Percentiles rank a stretch among this genome's conserved stretches.
These are phyloP conservation scores for Cantharis lateralis DNA, from an alignment of 2,888 invertebrate species.

Conservation along the genomic window DNA sequence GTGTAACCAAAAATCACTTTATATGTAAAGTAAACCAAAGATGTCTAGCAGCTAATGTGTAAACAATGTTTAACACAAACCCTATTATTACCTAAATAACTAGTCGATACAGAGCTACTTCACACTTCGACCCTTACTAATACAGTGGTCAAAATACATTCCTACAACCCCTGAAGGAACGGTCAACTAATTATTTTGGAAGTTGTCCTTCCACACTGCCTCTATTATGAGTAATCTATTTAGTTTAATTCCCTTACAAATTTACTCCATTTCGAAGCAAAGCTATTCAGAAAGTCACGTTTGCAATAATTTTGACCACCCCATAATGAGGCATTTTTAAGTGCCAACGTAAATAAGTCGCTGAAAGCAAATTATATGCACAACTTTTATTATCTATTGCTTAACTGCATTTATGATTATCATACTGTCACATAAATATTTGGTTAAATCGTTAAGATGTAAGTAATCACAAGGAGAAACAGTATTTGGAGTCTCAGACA, in stretches of 20 bases:
- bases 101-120: conserved; percentile 40
- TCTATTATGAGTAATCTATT: neutral
- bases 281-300: neutral
- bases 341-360: neutral
- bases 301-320: neutral
- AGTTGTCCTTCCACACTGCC: conserved; percentile 7
- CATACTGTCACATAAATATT: conserved; percentile 34
- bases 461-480: conserved; percentile 39
- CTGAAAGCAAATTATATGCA: neutral
- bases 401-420: conserved; percentile 22
- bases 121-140: conserved; percentile 36
- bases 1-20: neutral
- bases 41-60: conserved; percentile 37
- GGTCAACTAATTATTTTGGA: conserved; percentile 31
- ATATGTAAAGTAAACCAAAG: conserved; percentile 33
- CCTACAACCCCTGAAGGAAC: conserved; percentile 32
- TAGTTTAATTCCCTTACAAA: neutral
- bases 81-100: conserved; percentile 41
- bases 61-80: conserved; percentile 42
- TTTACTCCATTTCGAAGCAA: neutral
- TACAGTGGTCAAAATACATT: conserved; percentile 35
- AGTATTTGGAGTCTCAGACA: conserved; percentile 45
- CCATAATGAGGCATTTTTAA: neutral
- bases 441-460: conserved; percentile 41
- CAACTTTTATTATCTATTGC: conserved; percentile 5